Conservation (phyloP, 2,113 vertebrate species). For the Ifrita kowaldi region DNA sequence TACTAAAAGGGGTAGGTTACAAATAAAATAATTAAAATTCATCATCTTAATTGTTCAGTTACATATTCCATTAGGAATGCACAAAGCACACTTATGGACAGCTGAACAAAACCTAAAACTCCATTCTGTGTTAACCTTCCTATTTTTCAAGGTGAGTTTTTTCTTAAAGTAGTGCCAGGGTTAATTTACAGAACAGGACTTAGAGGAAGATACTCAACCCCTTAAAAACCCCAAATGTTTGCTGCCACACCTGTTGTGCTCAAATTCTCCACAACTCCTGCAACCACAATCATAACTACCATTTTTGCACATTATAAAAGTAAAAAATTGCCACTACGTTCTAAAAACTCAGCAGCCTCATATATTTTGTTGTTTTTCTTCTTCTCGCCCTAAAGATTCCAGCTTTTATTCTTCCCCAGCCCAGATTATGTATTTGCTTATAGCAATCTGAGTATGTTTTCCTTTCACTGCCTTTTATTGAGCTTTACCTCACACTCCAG, state of each 20-base stretch:
- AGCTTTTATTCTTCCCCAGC: neutral
- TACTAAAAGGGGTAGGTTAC: constrained; percentile 6
- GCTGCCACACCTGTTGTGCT: neutral
- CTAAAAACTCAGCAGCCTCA: neutral
- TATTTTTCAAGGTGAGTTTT: constrained; percentile 56
- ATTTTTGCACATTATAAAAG: neutral
- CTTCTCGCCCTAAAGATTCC: neutral
- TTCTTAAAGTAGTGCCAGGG: neutral
- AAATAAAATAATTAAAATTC: constrained; percentile 60
- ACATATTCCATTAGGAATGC: neutral
- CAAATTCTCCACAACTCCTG: neutral
- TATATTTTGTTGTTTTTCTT: neutral
- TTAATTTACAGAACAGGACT: neutral
- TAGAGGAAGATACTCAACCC: neutral
- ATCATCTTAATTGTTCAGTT: constrained; percentile 36
- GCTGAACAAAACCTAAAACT: neutral
- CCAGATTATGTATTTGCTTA: neutral
- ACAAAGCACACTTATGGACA: constrained; percentile 43
- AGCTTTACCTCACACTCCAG: neutral
- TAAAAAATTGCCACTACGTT: neutral
- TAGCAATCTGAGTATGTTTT: neutral
- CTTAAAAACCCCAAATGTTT: neutral
- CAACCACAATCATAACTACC: no score
- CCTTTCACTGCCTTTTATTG: neutral
- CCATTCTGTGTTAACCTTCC: constrained; percentile 17